Conservation (phyloP, 2,888 invertebrate genomes). For the Pyrgus malvae region DNA sequence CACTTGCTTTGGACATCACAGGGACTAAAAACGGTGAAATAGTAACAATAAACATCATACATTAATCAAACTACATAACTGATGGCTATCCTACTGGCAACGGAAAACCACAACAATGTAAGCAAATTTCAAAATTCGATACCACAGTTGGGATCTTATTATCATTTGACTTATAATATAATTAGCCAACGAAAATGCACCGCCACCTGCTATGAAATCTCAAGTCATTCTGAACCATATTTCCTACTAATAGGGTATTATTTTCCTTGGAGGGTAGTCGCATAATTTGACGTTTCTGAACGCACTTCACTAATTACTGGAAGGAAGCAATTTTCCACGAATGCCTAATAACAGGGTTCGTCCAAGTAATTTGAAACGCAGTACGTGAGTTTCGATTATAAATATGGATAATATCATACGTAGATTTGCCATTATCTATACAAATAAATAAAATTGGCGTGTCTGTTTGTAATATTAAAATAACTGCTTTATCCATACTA, state of each 20-base stretch:
- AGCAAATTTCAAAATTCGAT: conserved; percentile 1
- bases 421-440: too few species aligned
- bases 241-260: background rate
- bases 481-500: too few species aligned
- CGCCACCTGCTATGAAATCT: conserved; percentile 4
- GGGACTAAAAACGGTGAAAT: too few species aligned
- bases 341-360: conserved; percentile 30
- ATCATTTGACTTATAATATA: conserved; percentile 21
- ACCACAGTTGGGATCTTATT: conserved; percentile 11
- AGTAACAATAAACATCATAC: too few species aligned
- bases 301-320: conserved; percentile 29
- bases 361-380: conserved; percentile 18
- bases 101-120: too few species aligned
- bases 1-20: too few species aligned
- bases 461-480: too few species aligned
- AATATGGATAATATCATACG: conserved; percentile 24
- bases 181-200: conserved; percentile 15
- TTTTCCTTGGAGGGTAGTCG: background rate
- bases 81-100: too few species aligned
- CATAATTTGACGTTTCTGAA: conserved; percentile 10
- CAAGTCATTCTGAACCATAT: conserved; percentile 6
- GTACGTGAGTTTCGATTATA: conserved; percentile 27
- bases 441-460: too few species aligned
- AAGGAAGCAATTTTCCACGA: conserved; percentile 36
- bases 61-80: too few species aligned